These are phyloP conservation scores for Phaethornis superciliosus DNA, from an alignment of 2,113 vertebrate genomes.

Conservation along the genomic window DNA sequence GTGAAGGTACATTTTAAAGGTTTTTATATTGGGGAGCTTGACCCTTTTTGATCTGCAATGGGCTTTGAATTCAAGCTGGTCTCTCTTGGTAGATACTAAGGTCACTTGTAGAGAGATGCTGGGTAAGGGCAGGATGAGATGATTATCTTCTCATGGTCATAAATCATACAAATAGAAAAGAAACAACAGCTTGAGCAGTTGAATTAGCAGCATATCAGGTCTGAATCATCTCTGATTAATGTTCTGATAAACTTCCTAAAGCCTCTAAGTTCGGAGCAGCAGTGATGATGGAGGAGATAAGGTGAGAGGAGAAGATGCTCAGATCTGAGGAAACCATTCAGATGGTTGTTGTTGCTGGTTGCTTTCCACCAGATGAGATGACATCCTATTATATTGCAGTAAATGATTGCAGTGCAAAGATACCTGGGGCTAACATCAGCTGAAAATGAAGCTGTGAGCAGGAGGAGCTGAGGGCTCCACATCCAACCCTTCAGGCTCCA, in stretches of 20 bases:
- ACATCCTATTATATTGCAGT: background rate
- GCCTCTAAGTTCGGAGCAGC: background rate
- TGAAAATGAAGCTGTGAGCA: background rate
- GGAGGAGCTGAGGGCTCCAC: too few relatives aligned
- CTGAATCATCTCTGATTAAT: background rate
- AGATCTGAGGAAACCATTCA: background rate
- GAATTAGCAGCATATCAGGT: background rate
- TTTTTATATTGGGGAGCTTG: background rate
- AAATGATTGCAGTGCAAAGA: background rate
- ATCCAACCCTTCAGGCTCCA: too few relatives aligned
- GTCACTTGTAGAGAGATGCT: constrained; percentile 20
- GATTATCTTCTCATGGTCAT: constrained; percentile 31
- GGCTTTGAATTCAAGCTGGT: background rate
- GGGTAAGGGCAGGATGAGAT: constrained; percentile 14
- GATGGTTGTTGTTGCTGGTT: background rate
- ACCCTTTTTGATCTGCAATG: background rate
- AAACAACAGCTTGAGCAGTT: background rate
- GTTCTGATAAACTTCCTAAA: background rate
- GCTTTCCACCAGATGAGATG: background rate
- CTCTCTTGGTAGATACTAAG: background rate
- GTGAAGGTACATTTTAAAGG: background rate
- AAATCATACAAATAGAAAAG: background rate
- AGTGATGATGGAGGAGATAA: rapidly evolving
- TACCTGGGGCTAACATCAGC: background rate
- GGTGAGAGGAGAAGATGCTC: background rate